phyloP scores from a whole-genome alignment of 2,113 vertebrate genomes.

The Suricata suricatta region DNA sequence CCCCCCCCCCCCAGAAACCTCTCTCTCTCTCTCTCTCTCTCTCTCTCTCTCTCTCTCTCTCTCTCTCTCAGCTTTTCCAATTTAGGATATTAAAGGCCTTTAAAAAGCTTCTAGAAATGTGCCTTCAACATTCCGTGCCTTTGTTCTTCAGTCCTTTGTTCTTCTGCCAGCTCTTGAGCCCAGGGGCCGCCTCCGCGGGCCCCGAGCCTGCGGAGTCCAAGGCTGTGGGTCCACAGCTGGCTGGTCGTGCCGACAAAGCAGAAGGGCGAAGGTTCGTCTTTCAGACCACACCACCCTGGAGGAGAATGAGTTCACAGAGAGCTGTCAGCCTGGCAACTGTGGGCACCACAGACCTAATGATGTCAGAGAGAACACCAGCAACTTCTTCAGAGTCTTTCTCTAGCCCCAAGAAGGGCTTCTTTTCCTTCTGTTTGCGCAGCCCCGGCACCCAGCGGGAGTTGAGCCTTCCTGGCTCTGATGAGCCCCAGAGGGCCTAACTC shows the following conservation, averaged over 20 bases:
- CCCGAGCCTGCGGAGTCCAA: not conserved
- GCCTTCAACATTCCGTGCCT: not conserved
- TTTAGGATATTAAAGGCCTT: constrained; percentile 49
- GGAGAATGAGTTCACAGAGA: not conserved
- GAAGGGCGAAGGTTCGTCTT: not conserved
- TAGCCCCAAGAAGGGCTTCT: not conserved
- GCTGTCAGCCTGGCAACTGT: not conserved
- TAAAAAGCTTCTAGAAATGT: not conserved
- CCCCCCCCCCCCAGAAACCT: not conserved
- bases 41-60: not conserved
- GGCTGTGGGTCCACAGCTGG: not conserved
- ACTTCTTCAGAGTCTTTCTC: not conserved
- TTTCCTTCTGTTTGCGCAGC: not conserved
- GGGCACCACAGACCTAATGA: not conserved
- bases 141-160: constrained; percentile 67
- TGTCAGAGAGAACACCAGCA: not conserved
- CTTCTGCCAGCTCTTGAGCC: constrained; percentile 59
- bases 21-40: not conserved
- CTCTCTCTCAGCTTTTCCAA: not conserved
- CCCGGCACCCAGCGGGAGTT: no score
- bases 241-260: not conserved
- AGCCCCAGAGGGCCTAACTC: not conserved
- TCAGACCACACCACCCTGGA: not conserved
- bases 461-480: not conserved
- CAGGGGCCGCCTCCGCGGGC: constrained; percentile 6